A percentile compares a stretch with the other conserved stretches of the same genome.
Evolutionary conservation across 1,140 invertebrate species (phyloP).

Genomic region (Lutraria rhynchaena): DNA sequence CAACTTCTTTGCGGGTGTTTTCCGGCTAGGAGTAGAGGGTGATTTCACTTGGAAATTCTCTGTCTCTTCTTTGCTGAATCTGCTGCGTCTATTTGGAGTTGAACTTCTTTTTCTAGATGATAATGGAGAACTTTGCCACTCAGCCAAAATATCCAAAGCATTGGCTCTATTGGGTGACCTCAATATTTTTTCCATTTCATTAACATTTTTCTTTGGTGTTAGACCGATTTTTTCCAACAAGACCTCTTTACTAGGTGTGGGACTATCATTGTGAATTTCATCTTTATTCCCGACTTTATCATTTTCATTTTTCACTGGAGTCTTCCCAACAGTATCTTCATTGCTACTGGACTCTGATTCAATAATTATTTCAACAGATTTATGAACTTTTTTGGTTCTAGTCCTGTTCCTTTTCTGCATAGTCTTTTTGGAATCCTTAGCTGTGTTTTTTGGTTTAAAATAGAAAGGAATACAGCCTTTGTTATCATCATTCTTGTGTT

Average conservation of each 20-base stretch:
- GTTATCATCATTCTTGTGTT: no score
- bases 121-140: conserved; percentile 36
- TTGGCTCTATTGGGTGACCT: conserved; percentile 40
- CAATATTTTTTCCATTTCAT: not conserved
- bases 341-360: conserved; percentile 10
- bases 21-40: conserved; percentile 22
- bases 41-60: not conserved
- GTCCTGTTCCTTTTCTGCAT: no score
- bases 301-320: not conserved
- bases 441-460: not conserved
- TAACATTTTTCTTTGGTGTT: conserved; percentile 38
- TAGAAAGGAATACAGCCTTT: not conserved
- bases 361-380: not conserved
- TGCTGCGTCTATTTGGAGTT: conserved; percentile 14
- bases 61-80: not conserved
- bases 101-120: not conserved
- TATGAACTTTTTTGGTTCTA: not conserved
- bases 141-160: conserved; percentile 23
- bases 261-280: no score
- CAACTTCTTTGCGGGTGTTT: conserved; percentile 20
- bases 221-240: conserved; percentile 46
- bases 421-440: no score
- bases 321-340: not conserved
- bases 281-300: no score
- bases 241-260: conserved; percentile 25